Conservation (phyloP, 1,140 invertebrate species). For the Drosophila bipectinata region DNA sequence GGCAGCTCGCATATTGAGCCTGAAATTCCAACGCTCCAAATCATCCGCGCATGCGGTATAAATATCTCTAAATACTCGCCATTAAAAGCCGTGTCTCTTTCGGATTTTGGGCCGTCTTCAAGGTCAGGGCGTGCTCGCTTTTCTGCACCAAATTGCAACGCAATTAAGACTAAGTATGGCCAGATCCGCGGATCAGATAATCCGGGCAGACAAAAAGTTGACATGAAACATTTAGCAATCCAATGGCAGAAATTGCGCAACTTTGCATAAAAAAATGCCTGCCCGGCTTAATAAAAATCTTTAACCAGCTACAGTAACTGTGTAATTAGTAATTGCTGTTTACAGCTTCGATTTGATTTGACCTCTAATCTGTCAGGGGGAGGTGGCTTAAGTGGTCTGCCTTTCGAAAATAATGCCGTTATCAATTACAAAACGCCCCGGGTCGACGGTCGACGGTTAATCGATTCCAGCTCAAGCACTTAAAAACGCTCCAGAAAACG, state of each 20-base stretch:
- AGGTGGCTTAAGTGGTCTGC: neutral
- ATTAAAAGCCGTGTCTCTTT: constrained; percentile 21
- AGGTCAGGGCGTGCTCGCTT: constrained; percentile 31
- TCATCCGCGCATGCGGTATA: constrained; percentile 30
- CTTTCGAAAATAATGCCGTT: constrained; percentile 67
- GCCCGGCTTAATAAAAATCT: constrained; percentile 17
- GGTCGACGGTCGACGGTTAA: constrained; percentile 23
- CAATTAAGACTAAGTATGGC: constrained; percentile 49
- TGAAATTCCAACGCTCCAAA: constrained; percentile 41
- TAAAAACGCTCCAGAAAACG: constrained; percentile 11
- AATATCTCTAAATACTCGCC: constrained; percentile 29
- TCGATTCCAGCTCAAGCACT: constrained; percentile 17
- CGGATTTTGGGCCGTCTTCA: constrained; percentile 3
- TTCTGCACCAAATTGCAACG: constrained; percentile 58
- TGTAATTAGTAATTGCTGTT: constrained; percentile 52
- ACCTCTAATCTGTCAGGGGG: constrained; percentile 30
- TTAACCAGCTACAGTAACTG: constrained; percentile 19
- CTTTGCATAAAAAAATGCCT: constrained; percentile 1
- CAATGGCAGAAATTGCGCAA: constrained; percentile 36
- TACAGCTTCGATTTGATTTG: constrained; percentile 21
- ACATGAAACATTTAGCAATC: constrained; percentile 44
- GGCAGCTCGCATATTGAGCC: constrained; percentile 29
- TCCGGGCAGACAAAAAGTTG: constrained; percentile 18
- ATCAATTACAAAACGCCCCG: constrained; percentile 52
- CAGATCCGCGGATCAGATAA: constrained; percentile 41